These are phyloP conservation scores for Bombus superbus DNA, from an alignment of 1,140 invertebrate genomes.

Conservation along the genomic window DNA sequence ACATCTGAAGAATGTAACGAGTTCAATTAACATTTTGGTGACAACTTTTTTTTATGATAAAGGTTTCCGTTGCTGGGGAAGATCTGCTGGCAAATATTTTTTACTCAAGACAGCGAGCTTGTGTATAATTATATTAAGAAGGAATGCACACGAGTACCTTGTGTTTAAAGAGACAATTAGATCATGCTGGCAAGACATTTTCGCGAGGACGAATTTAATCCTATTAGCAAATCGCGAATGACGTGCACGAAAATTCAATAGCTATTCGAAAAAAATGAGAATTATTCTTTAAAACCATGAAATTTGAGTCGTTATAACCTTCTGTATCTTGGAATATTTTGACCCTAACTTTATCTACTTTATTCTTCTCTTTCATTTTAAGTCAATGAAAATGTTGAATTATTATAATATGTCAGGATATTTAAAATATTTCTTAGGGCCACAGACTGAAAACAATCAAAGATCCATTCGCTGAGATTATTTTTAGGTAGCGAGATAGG, in stretches of 20 bases:
- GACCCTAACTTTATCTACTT: background rate
- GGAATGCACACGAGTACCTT: conserved; percentile 12
- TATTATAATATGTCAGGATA: background rate
- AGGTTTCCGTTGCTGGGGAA: background rate
- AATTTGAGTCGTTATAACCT: background rate
- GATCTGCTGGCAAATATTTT: background rate
- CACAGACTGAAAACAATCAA: background rate
- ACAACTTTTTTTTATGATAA: background rate
- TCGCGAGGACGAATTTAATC: conserved; percentile 41
- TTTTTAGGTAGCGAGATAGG: conserved; percentile 80
- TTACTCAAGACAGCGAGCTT: background rate
- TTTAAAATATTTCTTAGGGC: background rate
- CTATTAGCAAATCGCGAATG: conserved; percentile 26
- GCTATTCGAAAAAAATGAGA: background rate
- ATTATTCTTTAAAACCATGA: background rate
- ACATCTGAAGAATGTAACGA: background rate
- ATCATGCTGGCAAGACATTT: conserved; percentile 19
- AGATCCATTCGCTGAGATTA: conserved; percentile 69
- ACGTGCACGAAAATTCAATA: background rate
- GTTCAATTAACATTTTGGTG: background rate
- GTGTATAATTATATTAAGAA: conserved; percentile 2
- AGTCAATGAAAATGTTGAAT: too few species aligned
- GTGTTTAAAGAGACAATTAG: conserved; percentile 47
- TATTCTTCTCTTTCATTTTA: too few species aligned
- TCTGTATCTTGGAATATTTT: background rate